Percentiles rank a stretch among this genome's conserved stretches.
These are phyloP conservation scores for Gobius niger DNA, from an alignment of 2,113 vertebrate species.

Conservation along the genomic window DNA sequence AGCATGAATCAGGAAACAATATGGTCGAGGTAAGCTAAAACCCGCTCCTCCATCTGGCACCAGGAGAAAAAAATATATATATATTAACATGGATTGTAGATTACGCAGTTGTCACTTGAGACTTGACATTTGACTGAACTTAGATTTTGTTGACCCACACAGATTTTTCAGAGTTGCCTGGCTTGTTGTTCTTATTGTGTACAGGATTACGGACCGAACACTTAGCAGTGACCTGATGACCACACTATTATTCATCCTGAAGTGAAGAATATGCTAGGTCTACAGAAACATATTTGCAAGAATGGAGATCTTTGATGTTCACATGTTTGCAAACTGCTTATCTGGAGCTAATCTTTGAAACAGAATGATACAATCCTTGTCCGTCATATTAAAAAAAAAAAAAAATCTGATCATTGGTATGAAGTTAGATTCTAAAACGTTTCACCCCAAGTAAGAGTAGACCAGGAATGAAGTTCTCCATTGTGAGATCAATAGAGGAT, in stretches of 20 bases:
- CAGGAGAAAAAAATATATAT: conserved; percentile 44
- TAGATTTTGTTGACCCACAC: conserved; percentile 33
- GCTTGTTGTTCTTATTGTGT: conserved; percentile 17
- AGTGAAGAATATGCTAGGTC: conserved; percentile 8
- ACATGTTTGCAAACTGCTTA: not conserved
- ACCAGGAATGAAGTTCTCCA: too few species aligned
- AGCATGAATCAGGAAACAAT: conserved; percentile 48
- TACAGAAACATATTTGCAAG: not conserved
- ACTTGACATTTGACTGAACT: conserved; percentile 29
- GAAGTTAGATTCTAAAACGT: too few species aligned
- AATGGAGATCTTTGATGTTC: not conserved
- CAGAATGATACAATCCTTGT: not conserved
- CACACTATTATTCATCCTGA: conserved; percentile 25
- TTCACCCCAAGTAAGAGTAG: too few species aligned
- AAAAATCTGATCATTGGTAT: not conserved
- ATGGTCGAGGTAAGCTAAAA: conserved; percentile 49
- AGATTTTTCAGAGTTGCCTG: conserved; percentile 23
- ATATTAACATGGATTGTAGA: conserved; percentile 20
- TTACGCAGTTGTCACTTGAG: conserved; percentile 16
- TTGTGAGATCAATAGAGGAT: too few species aligned
- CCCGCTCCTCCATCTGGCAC: conserved; percentile 44
- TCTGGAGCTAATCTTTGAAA: not conserved
- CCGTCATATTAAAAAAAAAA: not conserved
- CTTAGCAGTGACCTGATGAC: conserved; percentile 6
- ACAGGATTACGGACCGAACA: conserved; percentile 16